Evolutionary conservation across 2,797 vertebrate genomes (phyloP), one percentile per base, ranked within the genome.

Genomic region (Odontamblyopus lacepedii): DNA sequence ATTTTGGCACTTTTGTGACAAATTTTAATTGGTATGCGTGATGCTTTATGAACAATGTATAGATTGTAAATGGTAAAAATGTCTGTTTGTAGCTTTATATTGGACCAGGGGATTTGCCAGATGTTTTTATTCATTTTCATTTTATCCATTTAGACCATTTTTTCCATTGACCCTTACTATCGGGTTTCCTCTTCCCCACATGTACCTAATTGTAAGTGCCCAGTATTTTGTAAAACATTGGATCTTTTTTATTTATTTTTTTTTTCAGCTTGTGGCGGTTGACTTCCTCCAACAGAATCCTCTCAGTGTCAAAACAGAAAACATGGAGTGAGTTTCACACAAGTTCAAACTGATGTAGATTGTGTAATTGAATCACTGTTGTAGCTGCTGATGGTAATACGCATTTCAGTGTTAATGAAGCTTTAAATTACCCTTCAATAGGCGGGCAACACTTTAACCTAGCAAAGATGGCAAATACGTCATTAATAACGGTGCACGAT

Each of bases 291-390:
- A 11, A 7, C 13, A 29, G 57, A 16, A 30, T 60, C 57, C 13
- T 7, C 27, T 29, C 57, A 5, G 30, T 15, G 0, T 6, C 57
- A 29, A 27, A 12, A 60, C 13, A 29, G 27, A 29, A 5, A 9
- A 2, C 57, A 60, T 60, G 57, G 57, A 60, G 57, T 60, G 57
- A 60, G 57, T 59, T 23, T 26, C 26, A 59, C 26, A 56, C 55
- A 3, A 13, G 5, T 7, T 6, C 16, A 19, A 6, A 19, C 18
- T 53, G 1, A 5, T 51, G 6, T 19, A 18, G 18, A 16, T 19
- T 51, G 6, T 53, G 4, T 53, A 13, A 15, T 15, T 48, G 13
- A 48, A 0, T 48, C 11, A 48, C 44, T 48, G 44, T 13, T 16
- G 12, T 48, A 48, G 44, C 13, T 4, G 11, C 44, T 48, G 16